Evolutionary conservation across 2,888 invertebrate species (phyloP).

Genomic region (Pyrgus malvae): DNA sequence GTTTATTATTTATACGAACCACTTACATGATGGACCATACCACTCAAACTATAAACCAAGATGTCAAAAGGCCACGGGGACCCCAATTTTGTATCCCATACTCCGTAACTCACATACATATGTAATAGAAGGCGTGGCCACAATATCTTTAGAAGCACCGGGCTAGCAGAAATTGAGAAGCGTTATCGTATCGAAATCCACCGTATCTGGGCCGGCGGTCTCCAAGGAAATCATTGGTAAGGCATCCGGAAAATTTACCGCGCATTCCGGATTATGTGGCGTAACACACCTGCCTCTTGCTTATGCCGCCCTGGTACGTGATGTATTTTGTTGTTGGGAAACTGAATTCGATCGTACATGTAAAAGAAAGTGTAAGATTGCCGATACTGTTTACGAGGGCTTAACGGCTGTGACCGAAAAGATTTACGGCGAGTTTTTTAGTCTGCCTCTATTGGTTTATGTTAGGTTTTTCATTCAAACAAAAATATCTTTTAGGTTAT

Average conservation of each 20-base stretch:
- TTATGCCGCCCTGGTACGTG: conserved; percentile 68
- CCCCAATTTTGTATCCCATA: too few relatives aligned
- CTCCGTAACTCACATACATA: conserved; percentile 7
- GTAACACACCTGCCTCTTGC: conserved; percentile 74
- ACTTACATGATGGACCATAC: conserved; percentile 6
- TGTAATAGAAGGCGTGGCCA: conserved; percentile 56
- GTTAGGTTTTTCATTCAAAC: too few relatives aligned
- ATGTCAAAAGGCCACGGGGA: conserved; percentile 9
- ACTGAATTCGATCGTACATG: conserved; percentile 16
- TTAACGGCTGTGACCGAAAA: conserved; percentile 25
- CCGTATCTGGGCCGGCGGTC: conserved; percentile 82
- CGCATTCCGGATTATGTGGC: conserved; percentile 74
- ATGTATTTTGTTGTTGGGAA: conserved; percentile 54
- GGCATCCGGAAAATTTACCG: conserved; percentile 86
- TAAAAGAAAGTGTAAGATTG: conserved; percentile 3
- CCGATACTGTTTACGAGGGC: conserved; percentile 29
- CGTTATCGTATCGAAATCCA: conserved; percentile 81
- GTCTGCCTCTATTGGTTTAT: background rate
- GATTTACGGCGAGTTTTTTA: conserved; percentile 14
- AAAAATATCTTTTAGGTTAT: background rate
- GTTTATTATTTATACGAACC: background rate
- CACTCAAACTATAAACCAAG: conserved; percentile 4
- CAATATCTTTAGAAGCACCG: conserved; percentile 57
- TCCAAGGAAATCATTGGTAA: conserved; percentile 90
- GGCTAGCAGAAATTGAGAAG: conserved; percentile 73